phyloP scores from a whole-genome alignment of 2,888 invertebrate species.

The Cephus rjabovi region DNA sequence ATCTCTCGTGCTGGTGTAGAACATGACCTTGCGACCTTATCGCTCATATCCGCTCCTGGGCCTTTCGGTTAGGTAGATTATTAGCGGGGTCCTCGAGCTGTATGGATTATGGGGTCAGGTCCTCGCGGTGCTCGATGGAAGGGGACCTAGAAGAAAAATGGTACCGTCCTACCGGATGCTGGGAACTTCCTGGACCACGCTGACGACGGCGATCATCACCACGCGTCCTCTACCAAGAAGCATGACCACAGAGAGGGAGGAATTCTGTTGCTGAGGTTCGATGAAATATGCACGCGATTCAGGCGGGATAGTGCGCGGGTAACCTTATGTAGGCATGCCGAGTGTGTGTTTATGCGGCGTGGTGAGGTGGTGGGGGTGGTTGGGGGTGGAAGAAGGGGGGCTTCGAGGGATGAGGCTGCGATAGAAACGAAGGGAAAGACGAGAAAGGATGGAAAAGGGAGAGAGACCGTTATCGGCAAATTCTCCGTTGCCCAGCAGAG shows the following conservation, averaged over 20 bases:
- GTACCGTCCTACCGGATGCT: background rate
- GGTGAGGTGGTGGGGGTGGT: background rate
- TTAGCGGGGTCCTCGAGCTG: background rate
- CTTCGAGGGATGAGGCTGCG: constrained; percentile 30
- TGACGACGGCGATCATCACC: background rate
- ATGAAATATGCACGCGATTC: constrained; percentile 61
- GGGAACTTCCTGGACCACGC: background rate
- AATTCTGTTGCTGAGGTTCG: constrained; percentile 22
- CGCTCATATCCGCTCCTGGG: background rate
- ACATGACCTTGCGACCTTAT: background rate
- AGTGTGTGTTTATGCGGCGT: constrained; percentile 50
- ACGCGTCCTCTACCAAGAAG: background rate
- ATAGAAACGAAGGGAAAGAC: constrained; percentile 25
- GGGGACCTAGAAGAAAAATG: background rate
- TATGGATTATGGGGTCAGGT: background rate
- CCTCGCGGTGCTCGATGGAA: background rate
- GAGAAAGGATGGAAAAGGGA: constrained; percentile 21
- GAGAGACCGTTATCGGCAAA: constrained; percentile 22
- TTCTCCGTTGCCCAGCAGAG: background rate
- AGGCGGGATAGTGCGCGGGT: constrained; percentile 54
- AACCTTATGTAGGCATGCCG: constrained; percentile 49
- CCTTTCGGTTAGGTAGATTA: background rate
- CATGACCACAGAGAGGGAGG: background rate
- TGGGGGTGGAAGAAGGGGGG: no score
- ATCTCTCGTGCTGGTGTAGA: background rate